These are phyloP conservation scores for Hydriomena furcata DNA, from an alignment of 2,888 invertebrate species.

Conservation along the genomic window DNA sequence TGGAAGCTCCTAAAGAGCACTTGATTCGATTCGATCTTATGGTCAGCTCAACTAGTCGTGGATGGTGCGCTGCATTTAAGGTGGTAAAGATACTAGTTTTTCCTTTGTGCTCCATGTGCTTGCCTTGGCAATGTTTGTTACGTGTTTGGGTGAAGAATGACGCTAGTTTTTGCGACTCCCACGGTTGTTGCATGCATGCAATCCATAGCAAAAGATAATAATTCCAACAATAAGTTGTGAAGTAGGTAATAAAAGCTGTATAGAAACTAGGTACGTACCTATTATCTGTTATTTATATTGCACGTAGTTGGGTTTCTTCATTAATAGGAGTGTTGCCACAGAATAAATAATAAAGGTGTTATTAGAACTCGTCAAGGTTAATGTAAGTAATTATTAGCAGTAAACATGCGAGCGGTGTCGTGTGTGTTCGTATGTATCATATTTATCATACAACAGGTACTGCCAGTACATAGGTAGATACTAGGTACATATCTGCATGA, in stretches of 20 bases:
- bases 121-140: slow-evolving; percentile 26
- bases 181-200: slow-evolving; percentile 10
- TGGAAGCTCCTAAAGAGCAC: slow-evolving; percentile 25
- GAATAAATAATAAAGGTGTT: slow-evolving; percentile 1
- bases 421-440: slow-evolving; percentile 16
- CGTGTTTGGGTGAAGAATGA: slow-evolving; percentile 23
- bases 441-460: slow-evolving; percentile 28
- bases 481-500: slow-evolving; percentile 45
- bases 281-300: neutral
- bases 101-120: slow-evolving; percentile 20
- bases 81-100: slow-evolving; percentile 22
- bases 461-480: slow-evolving; percentile 36
- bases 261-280: neutral
- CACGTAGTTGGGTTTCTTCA: neutral
- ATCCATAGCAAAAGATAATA: no score
- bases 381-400: slow-evolving; percentile 38
- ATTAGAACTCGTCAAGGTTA: slow-evolving; percentile 18
- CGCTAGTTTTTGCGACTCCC: slow-evolving; percentile 22
- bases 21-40: slow-evolving; percentile 30
- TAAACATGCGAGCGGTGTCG: slow-evolving; percentile 37
- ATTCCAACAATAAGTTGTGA: no score
- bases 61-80: slow-evolving; percentile 25
- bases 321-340: no score
- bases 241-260: neutral
- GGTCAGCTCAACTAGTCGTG: slow-evolving; percentile 23